Evolutionary conservation across 1,140 invertebrate species (phyloP).

Genomic region (Conopomorpha cramerella): DNA sequence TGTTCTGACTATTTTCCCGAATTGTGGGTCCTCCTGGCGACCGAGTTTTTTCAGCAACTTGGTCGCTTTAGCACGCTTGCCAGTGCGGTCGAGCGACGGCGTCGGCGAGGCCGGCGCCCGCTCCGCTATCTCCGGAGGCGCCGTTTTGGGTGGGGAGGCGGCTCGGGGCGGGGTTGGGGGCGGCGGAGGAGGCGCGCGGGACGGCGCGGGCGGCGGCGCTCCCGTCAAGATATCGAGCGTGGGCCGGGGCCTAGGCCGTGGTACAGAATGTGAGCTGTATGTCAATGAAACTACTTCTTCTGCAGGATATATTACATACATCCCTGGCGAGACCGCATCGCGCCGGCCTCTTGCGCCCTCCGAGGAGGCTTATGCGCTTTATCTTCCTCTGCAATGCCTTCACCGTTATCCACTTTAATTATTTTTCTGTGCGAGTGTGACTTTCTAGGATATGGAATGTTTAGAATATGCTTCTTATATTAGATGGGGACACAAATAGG

Average conservation of each 20-base stretch:
- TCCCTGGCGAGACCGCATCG: slow-evolving; percentile 71
- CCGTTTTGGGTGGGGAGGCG: slow-evolving; percentile 9
- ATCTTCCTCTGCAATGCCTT: slow-evolving; percentile 33
- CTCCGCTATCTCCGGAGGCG: slow-evolving; percentile 9
- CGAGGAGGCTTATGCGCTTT: slow-evolving; percentile 53
- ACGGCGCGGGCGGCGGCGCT: slow-evolving; percentile 35
- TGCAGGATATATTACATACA: slow-evolving; percentile 78
- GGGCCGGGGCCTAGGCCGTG: slow-evolving; percentile 62
- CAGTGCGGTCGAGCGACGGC: slow-evolving; percentile 47
- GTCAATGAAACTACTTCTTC: slow-evolving; percentile 76
- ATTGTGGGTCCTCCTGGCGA: slow-evolving; percentile 46
- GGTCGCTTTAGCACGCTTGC: slow-evolving; percentile 41
- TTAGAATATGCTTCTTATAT: slow-evolving; percentile 12
- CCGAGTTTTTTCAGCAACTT: slow-evolving; percentile 49
- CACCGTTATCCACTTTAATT: background rate
- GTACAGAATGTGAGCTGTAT: slow-evolving; percentile 67
- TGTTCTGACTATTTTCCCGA: slow-evolving; percentile 50
- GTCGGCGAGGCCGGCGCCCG: slow-evolving; percentile 41
- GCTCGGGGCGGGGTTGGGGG: slow-evolving; percentile 13
- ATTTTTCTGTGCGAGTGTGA: background rate
- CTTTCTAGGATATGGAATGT: slow-evolving; percentile 18
- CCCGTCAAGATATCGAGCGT: slow-evolving; percentile 49
- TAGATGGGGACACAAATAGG: slow-evolving; percentile 19
- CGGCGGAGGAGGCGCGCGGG: slow-evolving; percentile 7
- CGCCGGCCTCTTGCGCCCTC: slow-evolving; percentile 58